Percentiles rank a stretch among this genome's conserved stretches.
Evolutionary conservation across 2,888 invertebrate genomes (phyloP).

Genomic region (Caenorhabditis macrosperma): DNA sequence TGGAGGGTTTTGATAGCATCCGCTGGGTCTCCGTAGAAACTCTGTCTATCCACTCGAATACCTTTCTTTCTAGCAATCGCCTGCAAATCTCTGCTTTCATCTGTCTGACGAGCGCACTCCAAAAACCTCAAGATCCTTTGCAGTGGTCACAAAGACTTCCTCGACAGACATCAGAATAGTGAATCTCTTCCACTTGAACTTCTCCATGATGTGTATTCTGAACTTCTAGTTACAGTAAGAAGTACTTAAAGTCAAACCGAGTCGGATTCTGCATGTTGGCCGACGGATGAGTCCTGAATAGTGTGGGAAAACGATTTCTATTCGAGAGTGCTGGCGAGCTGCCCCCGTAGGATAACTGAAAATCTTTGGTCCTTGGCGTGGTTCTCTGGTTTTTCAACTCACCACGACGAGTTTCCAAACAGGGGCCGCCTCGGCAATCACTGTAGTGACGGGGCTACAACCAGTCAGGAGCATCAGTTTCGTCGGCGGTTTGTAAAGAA

Average conservation of each 20-base stretch:
- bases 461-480: slow-evolving; percentile 94
- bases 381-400: no score
- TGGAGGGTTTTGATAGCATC: slow-evolving; percentile 92
- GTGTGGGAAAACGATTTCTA: slow-evolving; percentile 94
- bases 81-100: slow-evolving; percentile 48
- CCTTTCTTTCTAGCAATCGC: slow-evolving; percentile 91
- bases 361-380: no score
- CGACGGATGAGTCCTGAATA: slow-evolving; percentile 98
- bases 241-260: slow-evolving; percentile 82
- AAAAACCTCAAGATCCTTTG: slow-evolving; percentile 92
- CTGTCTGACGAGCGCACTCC: neutral
- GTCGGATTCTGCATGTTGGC: slow-evolving; percentile 90
- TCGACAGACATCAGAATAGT: slow-evolving; percentile 98
- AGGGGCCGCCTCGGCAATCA: slow-evolving; percentile 98
- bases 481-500: slow-evolving; percentile 90
- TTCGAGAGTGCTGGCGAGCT: slow-evolving; percentile 98
- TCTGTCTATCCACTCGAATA: slow-evolving; percentile 96
- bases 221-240: slow-evolving; percentile 78
- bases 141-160: slow-evolving; percentile 88
- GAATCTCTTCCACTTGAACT: slow-evolving; percentile 96
- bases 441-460: slow-evolving; percentile 98
- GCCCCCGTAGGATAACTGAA: slow-evolving; percentile 96
- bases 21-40: slow-evolving; percentile 95
- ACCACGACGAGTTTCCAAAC: slow-evolving; percentile 99
- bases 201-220: slow-evolving; percentile 94